These are phyloP conservation scores for Volucella bombylans DNA, from an alignment of 2,888 invertebrate genomes.

Conservation along the genomic window DNA sequence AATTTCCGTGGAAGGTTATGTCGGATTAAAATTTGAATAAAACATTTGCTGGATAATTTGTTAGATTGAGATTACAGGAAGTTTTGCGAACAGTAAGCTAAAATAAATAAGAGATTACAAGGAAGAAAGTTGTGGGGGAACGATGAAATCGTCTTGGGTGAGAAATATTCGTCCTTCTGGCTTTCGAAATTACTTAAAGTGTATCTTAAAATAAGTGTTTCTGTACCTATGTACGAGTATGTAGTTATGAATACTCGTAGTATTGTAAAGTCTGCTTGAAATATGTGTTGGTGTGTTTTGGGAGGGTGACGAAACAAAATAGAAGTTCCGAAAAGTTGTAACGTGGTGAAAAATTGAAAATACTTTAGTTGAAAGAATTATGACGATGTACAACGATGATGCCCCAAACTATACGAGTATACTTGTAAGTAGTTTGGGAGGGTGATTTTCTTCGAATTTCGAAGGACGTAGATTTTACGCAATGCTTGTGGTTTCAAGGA, in stretches of 20 bases:
- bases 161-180: constrained; percentile 4
- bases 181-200: not conserved
- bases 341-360: too few species aligned
- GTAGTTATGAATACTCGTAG: constrained; percentile 2
- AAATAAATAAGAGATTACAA: constrained; percentile 29
- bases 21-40: constrained; percentile 58
- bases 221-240: constrained; percentile 4
- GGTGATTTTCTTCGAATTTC: too few species aligned
- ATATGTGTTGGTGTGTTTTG: too few species aligned
- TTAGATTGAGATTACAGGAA: constrained; percentile 23
- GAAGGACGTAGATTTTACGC: too few species aligned
- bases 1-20: constrained; percentile 34
- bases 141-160: not conserved
- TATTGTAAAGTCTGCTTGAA: not conserved
- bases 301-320: too few species aligned
- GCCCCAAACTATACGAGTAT: too few species aligned
- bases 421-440: too few species aligned
- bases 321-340: too few species aligned
- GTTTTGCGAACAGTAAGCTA: constrained; percentile 17
- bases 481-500: too few species aligned
- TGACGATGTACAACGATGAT: too few species aligned
- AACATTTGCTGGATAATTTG: constrained; percentile 48
- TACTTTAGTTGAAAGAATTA: too few species aligned
- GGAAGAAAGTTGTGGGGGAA: not conserved
- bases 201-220: not conserved